These are phyloP conservation scores for Forbesichthys papilliferus DNA, from an alignment of 2,113 vertebrate genomes.

Conservation along the genomic window DNA sequence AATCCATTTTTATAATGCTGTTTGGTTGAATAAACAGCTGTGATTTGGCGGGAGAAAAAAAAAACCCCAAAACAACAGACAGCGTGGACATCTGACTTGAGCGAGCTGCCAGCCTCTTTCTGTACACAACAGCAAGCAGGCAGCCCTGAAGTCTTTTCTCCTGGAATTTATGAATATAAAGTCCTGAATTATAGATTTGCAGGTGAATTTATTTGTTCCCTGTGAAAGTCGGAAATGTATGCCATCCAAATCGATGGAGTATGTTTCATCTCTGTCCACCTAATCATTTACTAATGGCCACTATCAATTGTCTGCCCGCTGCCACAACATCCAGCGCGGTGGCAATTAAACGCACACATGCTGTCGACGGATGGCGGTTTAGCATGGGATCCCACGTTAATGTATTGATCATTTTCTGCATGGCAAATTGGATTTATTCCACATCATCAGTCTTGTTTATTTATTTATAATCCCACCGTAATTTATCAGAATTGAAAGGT, in stretches of 20 bases:
- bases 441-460: constrained; percentile 73
- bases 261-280: constrained; percentile 79
- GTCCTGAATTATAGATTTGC: constrained; percentile 77
- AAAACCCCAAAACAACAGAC: constrained; percentile 22
- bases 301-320: constrained; percentile 78
- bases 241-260: constrained; percentile 75
- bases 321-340: constrained; percentile 59
- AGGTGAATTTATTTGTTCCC: constrained; percentile 79
- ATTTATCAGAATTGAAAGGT: constrained; percentile 65
- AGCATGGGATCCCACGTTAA: constrained; percentile 73
- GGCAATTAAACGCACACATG: constrained; percentile 76
- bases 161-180: constrained; percentile 77
- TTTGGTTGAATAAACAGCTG: constrained; percentile 76
- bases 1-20: constrained; percentile 56
- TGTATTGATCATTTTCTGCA: constrained; percentile 74
- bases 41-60: constrained; percentile 63
- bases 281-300: constrained; percentile 83
- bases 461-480: constrained; percentile 60
- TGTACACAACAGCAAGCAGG: constrained; percentile 57
- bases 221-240: constrained; percentile 78
- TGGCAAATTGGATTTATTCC: constrained; percentile 72
- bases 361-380: constrained; percentile 71
- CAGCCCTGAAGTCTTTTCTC: constrained; percentile 58
- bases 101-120: constrained; percentile 66
- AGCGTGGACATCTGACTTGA: constrained; percentile 59